Conservation (phyloP, 2,797 vertebrate species). For the Yasuhikotakia modesta region DNA sequence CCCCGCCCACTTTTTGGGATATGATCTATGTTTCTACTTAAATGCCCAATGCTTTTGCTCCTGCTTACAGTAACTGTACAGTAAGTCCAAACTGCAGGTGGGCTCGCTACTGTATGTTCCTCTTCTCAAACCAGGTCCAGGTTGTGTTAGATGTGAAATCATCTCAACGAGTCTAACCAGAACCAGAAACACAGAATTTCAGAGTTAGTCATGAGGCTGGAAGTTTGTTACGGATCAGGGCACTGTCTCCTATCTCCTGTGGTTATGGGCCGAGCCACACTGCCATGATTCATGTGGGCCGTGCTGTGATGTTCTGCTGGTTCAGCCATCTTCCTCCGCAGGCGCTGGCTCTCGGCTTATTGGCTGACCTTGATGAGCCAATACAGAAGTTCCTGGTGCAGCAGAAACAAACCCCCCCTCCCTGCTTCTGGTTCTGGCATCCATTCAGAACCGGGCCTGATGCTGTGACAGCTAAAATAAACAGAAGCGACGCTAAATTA, state of each 20-base stretch:
- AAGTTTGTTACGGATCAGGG: conserved; percentile 21
- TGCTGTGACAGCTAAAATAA: conserved; percentile 48
- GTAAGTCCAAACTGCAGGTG: neutral
- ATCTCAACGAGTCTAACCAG: too few relatives aligned
- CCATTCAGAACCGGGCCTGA: conserved; percentile 36
- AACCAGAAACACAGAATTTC: neutral
- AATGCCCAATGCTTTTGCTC: neutral
- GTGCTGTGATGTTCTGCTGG: conserved; percentile 53
- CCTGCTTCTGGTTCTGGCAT: conserved; percentile 33
- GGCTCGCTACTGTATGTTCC: neutral
- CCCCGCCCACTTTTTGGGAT: neutral
- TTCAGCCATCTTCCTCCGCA: conserved; percentile 59
- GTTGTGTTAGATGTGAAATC: too few relatives aligned
- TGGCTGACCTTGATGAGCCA: conserved; percentile 60
- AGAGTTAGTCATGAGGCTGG: conserved; percentile 6
- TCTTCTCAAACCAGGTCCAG: neutral
- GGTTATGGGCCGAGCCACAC: conserved; percentile 9
- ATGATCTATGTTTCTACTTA: too few relatives aligned
- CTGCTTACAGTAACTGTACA: neutral
- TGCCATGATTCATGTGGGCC: conserved; percentile 35
- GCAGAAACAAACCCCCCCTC: conserved; percentile 57
- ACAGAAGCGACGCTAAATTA: conserved; percentile 37
- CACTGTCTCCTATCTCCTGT: conserved; percentile 34
- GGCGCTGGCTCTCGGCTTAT: conserved; percentile 52
- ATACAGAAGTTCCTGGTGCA: conserved; percentile 55